These are phyloP conservation scores for Caenorhabditis brenneri DNA, from an alignment of 1,140 invertebrate genomes.

Conservation along the genomic window DNA sequence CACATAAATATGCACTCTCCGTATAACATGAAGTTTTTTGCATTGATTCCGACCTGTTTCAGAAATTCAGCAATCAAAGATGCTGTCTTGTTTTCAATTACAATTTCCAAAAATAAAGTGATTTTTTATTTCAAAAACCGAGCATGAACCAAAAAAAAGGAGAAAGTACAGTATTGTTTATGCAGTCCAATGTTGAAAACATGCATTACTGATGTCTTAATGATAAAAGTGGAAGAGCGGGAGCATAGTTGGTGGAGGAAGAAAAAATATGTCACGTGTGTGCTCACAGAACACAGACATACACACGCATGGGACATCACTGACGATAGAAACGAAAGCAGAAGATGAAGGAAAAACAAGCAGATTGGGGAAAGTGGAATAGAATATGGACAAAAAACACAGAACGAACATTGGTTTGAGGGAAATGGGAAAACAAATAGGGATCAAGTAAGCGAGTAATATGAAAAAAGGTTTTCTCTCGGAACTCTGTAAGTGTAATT, in stretches of 20 bases:
- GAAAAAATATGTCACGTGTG: slow-evolving; percentile 19
- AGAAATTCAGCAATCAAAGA: too few species aligned
- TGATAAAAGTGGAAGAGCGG: not conserved
- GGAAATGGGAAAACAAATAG: not conserved
- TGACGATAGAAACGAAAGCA: not conserved
- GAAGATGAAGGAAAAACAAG: not conserved
- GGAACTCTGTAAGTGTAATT: too few species aligned
- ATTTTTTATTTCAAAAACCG: too few species aligned
- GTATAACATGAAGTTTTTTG: too few species aligned
- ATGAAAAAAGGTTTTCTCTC: too few species aligned
- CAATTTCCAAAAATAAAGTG: too few species aligned
- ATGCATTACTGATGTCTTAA: not conserved
- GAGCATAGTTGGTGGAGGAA: not conserved
- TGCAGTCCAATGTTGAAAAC: not conserved
- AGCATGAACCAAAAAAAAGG: not conserved
- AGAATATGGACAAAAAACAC: not conserved
- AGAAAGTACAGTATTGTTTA: not conserved
- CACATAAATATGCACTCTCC: too few species aligned
- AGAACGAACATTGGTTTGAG: not conserved
- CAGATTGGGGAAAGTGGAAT: not conserved
- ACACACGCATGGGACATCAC: not conserved
- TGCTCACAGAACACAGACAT: not conserved
- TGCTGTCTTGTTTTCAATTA: too few species aligned
- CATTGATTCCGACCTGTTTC: too few species aligned
- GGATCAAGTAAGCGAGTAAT: too few species aligned